Evolutionary conservation across 2,797 vertebrate species (phyloP).

Genomic region (Microctenopoma steveboyesi): DNA sequence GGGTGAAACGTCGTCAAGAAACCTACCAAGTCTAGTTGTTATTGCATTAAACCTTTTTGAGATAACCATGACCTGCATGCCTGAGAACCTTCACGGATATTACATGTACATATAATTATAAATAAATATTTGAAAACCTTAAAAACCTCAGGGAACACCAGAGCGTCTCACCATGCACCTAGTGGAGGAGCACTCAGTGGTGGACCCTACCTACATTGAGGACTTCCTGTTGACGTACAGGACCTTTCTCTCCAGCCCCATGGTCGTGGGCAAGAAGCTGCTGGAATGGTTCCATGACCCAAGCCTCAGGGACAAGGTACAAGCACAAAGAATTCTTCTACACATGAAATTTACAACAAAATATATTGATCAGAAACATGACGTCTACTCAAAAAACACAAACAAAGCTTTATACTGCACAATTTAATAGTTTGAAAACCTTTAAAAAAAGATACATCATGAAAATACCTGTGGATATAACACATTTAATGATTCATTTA

Average conservation of each 20-base stretch:
- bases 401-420: neutral
- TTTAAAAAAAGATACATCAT: too few species aligned
- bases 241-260: constrained; percentile 98
- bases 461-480: too few species aligned
- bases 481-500: too few species aligned
- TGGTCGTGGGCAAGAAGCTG: constrained; percentile 99
- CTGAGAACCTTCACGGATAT: too few species aligned
- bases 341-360: neutral
- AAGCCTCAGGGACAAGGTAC: constrained; percentile 99
- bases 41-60: too few species aligned
- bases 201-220: constrained; percentile 98
- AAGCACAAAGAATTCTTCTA: neutral
- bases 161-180: constrained; percentile 99
- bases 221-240: constrained; percentile 98
- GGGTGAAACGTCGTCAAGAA: too few species aligned
- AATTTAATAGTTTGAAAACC: neutral
- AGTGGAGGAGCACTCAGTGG: constrained; percentile 98
- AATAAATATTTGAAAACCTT: neutral
- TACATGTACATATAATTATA: too few species aligned
- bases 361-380: neutral
- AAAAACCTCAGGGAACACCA: constrained; percentile 89
- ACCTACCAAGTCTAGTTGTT: too few species aligned
- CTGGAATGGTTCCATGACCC: constrained; percentile 99
- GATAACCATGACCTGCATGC: too few species aligned
- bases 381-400: neutral